Percentiles rank a stretch among this genome's conserved stretches.
phyloP scores from a whole-genome alignment of 2,113 vertebrate genomes.

The Coracopsis vasa region DNA sequence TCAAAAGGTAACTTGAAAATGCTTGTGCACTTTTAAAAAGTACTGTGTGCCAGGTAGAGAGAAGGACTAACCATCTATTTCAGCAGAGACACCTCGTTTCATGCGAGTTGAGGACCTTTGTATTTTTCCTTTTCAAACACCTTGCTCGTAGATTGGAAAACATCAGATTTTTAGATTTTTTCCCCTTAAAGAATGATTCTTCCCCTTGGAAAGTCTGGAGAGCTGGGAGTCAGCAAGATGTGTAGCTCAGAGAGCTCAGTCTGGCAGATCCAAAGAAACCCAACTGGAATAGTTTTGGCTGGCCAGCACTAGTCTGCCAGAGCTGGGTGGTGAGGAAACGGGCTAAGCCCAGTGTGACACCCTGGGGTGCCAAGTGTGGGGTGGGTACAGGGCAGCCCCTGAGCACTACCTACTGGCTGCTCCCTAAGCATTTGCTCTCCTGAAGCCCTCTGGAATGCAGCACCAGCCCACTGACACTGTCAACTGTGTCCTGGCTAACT shows the following conservation, averaged over 20 bases:
- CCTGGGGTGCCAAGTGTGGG: background rate
- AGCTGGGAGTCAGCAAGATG: background rate
- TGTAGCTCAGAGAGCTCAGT: background rate
- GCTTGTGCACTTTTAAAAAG: background rate
- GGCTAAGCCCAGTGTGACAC: background rate
- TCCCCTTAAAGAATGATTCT: background rate
- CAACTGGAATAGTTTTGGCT: background rate
- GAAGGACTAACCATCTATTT: background rate
- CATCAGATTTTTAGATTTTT: rapidly evolving
- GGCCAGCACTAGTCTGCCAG: background rate
- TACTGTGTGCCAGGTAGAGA: background rate
- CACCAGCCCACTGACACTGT: rapidly evolving
- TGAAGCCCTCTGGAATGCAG: background rate
- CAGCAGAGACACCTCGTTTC: background rate
- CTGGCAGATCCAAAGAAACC: background rate
- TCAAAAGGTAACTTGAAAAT: background rate
- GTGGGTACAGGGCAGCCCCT: background rate
- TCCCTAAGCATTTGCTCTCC: rapidly evolving
- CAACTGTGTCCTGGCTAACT: rapidly evolving
- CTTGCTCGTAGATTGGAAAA: background rate
- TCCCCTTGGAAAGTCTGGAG: background rate
- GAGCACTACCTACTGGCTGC: background rate
- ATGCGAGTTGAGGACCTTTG: background rate
- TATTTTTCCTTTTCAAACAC: background rate
- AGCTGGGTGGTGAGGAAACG: background rate